Evolutionary conservation across 2,888 invertebrate species (phyloP).

Genomic region (Panopea generosa): DNA sequence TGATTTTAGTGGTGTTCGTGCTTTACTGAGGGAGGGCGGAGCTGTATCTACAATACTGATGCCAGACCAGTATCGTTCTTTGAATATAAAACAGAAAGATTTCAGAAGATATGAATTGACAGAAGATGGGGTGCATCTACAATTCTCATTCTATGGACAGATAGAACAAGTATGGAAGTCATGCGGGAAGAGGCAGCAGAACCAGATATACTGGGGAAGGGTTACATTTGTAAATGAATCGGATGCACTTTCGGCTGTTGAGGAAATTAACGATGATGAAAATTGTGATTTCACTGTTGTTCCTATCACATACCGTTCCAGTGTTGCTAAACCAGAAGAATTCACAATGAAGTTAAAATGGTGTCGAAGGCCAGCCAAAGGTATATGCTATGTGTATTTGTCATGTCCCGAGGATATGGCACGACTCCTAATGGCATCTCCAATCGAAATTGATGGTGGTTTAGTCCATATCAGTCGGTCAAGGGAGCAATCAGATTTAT

Average conservation of each 20-base stretch:
- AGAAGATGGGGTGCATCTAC: slow-evolving; percentile 14
- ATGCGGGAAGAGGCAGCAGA: slow-evolving; percentile 42
- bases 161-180: slow-evolving; percentile 63
- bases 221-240: slow-evolving; percentile 62
- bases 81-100: slow-evolving; percentile 57
- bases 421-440: not conserved
- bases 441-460: not conserved
- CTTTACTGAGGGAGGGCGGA: slow-evolving; percentile 69
- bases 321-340: slow-evolving; percentile 4
- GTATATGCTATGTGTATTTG: slow-evolving; percentile 68
- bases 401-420: slow-evolving; percentile 50
- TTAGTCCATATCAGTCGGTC: not conserved
- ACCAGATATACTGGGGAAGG: slow-evolving; percentile 69
- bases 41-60: slow-evolving; percentile 65
- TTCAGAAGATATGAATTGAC: slow-evolving; percentile 21
- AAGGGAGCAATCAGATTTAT: slow-evolving; percentile 26
- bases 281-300: slow-evolving; percentile 15
- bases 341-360: slow-evolving; percentile 70
- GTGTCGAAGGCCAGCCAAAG: slow-evolving; percentile 68
- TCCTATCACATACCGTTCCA: slow-evolving; percentile 17
- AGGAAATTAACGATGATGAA: slow-evolving; percentile 30
- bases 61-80: slow-evolving; percentile 69
- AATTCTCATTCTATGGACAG: slow-evolving; percentile 43
- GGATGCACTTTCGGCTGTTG: slow-evolving; percentile 55
- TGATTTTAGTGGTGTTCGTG: slow-evolving; percentile 55